Base-by-base conservation (phyloP, 35 echinoderm and acorn worm species). In the Anneissia japonica region DNA sequence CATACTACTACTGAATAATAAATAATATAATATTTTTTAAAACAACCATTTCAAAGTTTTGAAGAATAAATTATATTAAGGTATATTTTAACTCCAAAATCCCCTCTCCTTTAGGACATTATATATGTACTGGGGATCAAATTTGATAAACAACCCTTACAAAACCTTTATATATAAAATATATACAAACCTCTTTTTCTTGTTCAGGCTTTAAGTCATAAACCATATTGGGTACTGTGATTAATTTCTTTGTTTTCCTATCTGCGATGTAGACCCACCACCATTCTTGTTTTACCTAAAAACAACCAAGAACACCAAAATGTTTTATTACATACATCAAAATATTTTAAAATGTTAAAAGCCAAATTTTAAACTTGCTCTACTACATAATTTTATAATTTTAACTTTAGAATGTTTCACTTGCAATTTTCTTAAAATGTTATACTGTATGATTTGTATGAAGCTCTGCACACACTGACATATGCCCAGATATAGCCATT, bases 211-310 rank as follows among this genome's bases (percentile, higher is more conserved):
- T 93, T 5, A 99, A 87, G 72, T 93, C 92, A 85, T 93, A 94
- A 23, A 99, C 89, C 96, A 94, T 88, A 37, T 81, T 87, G 74
- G 96, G 92, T n/a, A 81, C 32, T 37, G 96, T 99, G 14, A 99
- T 74, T 34, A 99, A 83, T 12, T 32, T 88, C 76, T 88, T 86
- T 34, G 86, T 72, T 77, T 82, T 99, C 74, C 89, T 94, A 37
- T 99, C 96, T 34, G 96, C 91, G 37, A 94, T 88, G 43, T 94
- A 99, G 4, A 94, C 84, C 96, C 92, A 94, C 96, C 96, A 99
- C 96, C 96, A 99, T 78, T 99, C 96, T 30, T 99, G 89, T 45
- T 99, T 99, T 14, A 85, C 96, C 95, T 98, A 83, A 23, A 76
- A 29, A 78, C 4, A 84, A 82, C 19, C 11, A 64, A 43, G 4